Percentiles rank a stretch among this genome's conserved stretches.
These are phyloP conservation scores for Aphis craccivora DNA, from an alignment of 1,140 invertebrate species.

Conservation along the genomic window DNA sequence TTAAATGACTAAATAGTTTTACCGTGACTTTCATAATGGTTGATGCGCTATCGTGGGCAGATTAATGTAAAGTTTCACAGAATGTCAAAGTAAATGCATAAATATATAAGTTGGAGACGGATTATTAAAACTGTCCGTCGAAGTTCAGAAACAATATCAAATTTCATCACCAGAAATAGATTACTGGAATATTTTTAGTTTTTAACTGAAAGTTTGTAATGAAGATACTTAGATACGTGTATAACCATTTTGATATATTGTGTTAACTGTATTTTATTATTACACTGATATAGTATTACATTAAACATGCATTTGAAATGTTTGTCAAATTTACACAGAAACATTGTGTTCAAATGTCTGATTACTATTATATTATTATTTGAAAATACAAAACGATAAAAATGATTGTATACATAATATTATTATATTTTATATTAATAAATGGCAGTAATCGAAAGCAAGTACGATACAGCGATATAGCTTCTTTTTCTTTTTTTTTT, in stretches of 20 bases:
- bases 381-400: background rate
- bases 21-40: background rate
- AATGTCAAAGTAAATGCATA: conserved; percentile 42
- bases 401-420: background rate
- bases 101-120: background rate
- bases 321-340: background rate
- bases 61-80: conserved; percentile 30
- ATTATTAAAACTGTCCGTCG: conserved; percentile 33
- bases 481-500: background rate
- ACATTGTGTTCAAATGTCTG: background rate
- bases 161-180: background rate
- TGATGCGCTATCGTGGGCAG: background rate
- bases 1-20: background rate
- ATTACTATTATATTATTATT: background rate
- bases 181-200: background rate
- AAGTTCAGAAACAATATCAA: conserved; percentile 17
- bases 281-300: no score
- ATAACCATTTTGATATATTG: background rate
- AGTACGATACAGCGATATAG: background rate
- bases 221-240: background rate
- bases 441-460: background rate
- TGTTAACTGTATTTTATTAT: background rate
- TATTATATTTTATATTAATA: background rate
- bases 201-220: background rate
- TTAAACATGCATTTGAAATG: background rate